Base-by-base conservation (phyloP, 2,888 invertebrate species). In the Pecten maximus region DNA sequence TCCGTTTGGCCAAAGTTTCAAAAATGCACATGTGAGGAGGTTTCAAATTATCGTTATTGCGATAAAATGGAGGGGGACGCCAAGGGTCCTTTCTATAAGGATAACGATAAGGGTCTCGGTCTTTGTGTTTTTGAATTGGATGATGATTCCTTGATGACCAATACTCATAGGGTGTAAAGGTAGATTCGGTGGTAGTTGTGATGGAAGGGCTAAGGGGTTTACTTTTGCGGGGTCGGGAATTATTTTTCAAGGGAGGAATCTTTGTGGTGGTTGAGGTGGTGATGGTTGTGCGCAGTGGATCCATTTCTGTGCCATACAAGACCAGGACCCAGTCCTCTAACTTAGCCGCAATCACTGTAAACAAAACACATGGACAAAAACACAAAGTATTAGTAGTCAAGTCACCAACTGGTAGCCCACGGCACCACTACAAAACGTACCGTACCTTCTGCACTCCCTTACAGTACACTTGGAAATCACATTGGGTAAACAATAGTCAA, bases 281-380 rank as follows among this genome's bases (percentile, higher is more conserved):
- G 40, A 93, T 93, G 90, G 91, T 89, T 88, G 92, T 93, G 88
- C 94, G 94, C 93, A 94, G 94, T 40, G 95, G 95, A 91, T 95
- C 94, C 40, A 94, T 93, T 89, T 95, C 98, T 91, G 99, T 99
- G 95, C 99, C 99, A 97, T 99, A 98, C 96, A 99, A 98, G 96
- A 98, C 98, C 96, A 99, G 97, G 92, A 98, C 98, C 99, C 99
- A 99, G 97, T 98, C 98, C 97, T 98, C 98, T 95, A 99, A 97
- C 93, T 98, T 98, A 92, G 98, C 98, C 91, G 94, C 93, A 40
- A 94, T 94, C 92, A 94, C 96, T 96, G 95, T 91, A 96, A 95
- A 93, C 94, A 95, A 93, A 93, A 92, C 90, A 93, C 86, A 88
- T 86, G 90, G 44, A 90, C 90, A 90, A 60, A 90, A 90, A 87